Evolutionary conservation across 2,797 vertebrate genomes (phyloP).

Genomic region (Oreortyx pictus): DNA sequence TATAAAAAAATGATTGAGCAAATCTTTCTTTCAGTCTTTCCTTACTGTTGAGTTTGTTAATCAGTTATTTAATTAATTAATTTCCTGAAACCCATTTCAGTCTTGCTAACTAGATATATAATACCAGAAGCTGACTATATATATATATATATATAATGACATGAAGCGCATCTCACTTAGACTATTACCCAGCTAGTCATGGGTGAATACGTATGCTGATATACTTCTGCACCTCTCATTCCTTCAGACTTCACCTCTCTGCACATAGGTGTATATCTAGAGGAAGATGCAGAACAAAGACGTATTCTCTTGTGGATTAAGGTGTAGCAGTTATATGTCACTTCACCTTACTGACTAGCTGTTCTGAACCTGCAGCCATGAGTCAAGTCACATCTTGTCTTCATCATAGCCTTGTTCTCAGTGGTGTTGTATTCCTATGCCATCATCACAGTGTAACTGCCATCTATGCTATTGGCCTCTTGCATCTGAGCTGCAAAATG

Average conservation of each 20-base stretch:
- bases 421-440: neutral
- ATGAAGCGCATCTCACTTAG: neutral
- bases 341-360: neutral
- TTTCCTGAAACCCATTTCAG: neutral
- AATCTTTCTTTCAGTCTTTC: neutral
- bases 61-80: neutral
- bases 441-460: neutral
- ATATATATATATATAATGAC: too few species aligned
- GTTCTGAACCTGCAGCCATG: neutral
- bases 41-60: neutral
- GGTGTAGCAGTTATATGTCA: neutral
- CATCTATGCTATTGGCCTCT: neutral
- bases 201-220: neutral
- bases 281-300: neutral
- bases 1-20: fast-evolving
- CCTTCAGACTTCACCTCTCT: neutral
- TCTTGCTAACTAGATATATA: neutral
- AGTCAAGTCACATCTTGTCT: neutral
- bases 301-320: neutral
- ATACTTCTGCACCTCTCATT: neutral
- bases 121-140: too few species aligned
- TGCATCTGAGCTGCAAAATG: neutral
- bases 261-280: neutral
- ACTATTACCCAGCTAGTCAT: neutral
- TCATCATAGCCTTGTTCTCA: neutral